Percentiles rank a stretch among this genome's conserved stretches.
phyloP scores from a whole-genome alignment of 1,140 invertebrate species.

The Calliphora vicina region DNA sequence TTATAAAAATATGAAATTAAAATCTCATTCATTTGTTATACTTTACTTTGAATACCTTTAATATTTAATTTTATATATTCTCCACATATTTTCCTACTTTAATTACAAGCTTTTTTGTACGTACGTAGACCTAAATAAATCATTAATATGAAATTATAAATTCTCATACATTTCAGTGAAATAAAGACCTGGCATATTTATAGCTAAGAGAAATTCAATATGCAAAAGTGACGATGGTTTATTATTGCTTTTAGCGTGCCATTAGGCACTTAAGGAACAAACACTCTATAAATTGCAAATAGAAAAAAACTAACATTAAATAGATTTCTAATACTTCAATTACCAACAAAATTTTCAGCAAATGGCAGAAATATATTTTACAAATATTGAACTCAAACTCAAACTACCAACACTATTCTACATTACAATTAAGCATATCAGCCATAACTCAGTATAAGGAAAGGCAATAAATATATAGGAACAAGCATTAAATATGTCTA shows the following conservation, averaged over 20 bases:
- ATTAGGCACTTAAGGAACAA: neutral
- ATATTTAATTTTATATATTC: no score
- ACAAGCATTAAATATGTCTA: no score
- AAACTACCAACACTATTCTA: no score
- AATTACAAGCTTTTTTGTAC: neutral
- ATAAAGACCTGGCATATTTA: neutral
- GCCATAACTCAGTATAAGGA: no score
- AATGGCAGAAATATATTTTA: no score
- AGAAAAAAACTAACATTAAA: neutral
- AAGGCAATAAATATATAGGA: no score
- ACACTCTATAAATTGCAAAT: conserved; percentile 5
- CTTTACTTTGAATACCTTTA: no score
- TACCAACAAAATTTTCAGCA: neutral
- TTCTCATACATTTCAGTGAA: neutral
- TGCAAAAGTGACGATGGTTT: neutral
- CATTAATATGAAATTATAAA: neutral
- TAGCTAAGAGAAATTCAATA: neutral
- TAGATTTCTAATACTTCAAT: neutral
- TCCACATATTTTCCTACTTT: neutral
- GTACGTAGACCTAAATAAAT: neutral
- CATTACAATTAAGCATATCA: no score
- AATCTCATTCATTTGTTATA: no score
- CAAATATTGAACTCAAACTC: no score
- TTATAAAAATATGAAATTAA: no score
- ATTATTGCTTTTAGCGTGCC: neutral